Evolutionary conservation across 1,140 invertebrate species (phyloP).

Genomic region (Tetragonula clypearis): DNA sequence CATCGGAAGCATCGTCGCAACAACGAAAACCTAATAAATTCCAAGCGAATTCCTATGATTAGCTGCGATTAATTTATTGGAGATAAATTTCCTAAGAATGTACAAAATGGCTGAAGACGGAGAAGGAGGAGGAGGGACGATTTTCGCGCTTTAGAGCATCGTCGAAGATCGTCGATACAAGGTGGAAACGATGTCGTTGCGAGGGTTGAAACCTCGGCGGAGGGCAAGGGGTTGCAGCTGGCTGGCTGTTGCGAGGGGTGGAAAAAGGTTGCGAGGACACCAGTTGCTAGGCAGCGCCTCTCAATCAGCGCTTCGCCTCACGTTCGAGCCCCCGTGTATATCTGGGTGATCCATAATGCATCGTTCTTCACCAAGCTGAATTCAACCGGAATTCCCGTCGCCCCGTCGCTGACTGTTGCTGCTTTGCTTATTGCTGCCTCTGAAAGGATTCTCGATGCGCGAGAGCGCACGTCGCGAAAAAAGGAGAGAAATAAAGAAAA

Average conservation of each 20-base stretch:
- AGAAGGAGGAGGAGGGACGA: neutral
- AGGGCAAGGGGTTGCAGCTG: neutral
- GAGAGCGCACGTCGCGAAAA: neutral
- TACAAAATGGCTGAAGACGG: neutral
- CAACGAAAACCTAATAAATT: too few relatives aligned
- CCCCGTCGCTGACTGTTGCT: slow-evolving; percentile 29
- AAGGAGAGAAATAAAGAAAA: neutral
- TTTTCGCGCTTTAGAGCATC: neutral
- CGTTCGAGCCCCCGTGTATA: slow-evolving; percentile 65
- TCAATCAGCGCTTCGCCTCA: slow-evolving; percentile 73
- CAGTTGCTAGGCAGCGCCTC: slow-evolving; percentile 80
- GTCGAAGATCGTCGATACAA: slow-evolving; percentile 36
- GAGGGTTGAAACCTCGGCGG: neutral
- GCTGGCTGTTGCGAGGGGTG: slow-evolving; percentile 37
- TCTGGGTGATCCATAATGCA: slow-evolving; percentile 72
- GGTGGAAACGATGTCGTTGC: slow-evolving; percentile 42
- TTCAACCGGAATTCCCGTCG: slow-evolving; percentile 52
- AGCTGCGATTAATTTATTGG: neutral
- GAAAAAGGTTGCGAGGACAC: slow-evolving; percentile 74
- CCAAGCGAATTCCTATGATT: neutral
- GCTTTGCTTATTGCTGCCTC: slow-evolving; percentile 54
- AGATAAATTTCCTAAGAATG: neutral
- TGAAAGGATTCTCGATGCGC: neutral
- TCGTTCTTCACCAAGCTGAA: slow-evolving; percentile 69
- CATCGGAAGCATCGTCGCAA: too few relatives aligned